These are phyloP conservation scores for Apodemus speciosus DNA, from an alignment of 2,113 vertebrate species.

Conservation along the genomic window DNA sequence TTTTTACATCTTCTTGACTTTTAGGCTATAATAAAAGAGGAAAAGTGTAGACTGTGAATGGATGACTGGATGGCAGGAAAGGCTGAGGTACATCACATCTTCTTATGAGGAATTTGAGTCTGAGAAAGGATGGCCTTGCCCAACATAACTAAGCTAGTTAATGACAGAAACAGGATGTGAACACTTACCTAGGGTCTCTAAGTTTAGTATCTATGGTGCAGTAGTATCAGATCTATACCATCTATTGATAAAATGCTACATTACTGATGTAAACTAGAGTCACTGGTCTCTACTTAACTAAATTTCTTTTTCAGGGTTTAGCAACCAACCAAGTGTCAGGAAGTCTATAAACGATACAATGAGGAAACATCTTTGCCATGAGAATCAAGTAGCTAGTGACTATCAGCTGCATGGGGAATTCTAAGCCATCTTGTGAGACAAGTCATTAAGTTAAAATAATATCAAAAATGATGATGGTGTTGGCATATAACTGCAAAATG, in stretches of 20 bases:
- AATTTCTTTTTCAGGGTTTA: constrained; percentile 23
- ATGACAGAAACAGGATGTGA: not conserved
- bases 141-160: not conserved
- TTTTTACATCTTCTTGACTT: constrained; percentile 74
- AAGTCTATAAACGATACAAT: not conserved
- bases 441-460: not conserved
- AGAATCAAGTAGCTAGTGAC: not conserved
- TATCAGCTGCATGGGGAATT: not conserved
- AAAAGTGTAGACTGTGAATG: not conserved
- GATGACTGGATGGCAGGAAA: not conserved
- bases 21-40: constrained; percentile 69
- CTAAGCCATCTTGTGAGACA: not conserved
- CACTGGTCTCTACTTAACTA: not conserved
- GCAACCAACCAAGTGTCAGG: not conserved
- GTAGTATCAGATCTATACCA: not conserved
- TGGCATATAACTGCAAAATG: not conserved
- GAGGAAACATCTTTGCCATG: not conserved
- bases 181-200: not conserved
- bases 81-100: not conserved
- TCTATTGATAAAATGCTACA: not conserved
- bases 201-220: not conserved
- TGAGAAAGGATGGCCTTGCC: not conserved
- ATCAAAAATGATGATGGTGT: not conserved
- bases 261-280: not conserved
- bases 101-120: not conserved